Evolutionary conservation across 2,797 vertebrate species (phyloP).

Genomic region (Sphenodon punctatus): DNA sequence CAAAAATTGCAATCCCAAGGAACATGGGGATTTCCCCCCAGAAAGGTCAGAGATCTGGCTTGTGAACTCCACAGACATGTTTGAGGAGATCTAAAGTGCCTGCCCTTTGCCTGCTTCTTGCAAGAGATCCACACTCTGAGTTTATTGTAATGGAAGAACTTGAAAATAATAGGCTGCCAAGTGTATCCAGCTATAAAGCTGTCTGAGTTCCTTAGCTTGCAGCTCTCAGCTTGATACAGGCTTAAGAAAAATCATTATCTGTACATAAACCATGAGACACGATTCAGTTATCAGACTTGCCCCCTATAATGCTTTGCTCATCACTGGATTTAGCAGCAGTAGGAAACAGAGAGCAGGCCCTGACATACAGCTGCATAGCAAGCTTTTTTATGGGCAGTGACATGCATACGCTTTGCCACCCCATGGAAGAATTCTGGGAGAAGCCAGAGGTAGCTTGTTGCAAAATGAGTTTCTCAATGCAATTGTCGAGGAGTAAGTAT

Average conservation of each 20-base stretch:
- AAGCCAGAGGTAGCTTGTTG: not conserved
- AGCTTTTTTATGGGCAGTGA: not conserved
- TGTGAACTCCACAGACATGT: not conserved
- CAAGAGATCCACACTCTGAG: not conserved
- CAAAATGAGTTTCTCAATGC: not conserved
- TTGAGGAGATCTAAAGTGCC: not conserved
- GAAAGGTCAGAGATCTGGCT: not conserved
- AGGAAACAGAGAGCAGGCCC: not conserved
- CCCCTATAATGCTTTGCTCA: not conserved
- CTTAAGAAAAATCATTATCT: not conserved
- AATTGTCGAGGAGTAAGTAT: not conserved
- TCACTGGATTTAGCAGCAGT: not conserved
- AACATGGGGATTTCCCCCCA: not conserved
- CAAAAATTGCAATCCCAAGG: not conserved
- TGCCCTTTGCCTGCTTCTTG: not conserved
- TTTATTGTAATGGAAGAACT: not conserved
- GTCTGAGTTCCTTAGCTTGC: not conserved
- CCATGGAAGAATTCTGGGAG: not conserved
- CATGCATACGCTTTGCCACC: not conserved
- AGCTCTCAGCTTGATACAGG: conserved; percentile 12
- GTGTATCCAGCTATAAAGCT: not conserved
- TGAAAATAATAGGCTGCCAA: not conserved
- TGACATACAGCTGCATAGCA: not conserved
- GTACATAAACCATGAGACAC: not conserved
- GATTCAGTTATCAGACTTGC: not conserved